Evolutionary conservation across 1,140 invertebrate genomes (phyloP).

Genomic region (Drosophila simulans): DNA sequence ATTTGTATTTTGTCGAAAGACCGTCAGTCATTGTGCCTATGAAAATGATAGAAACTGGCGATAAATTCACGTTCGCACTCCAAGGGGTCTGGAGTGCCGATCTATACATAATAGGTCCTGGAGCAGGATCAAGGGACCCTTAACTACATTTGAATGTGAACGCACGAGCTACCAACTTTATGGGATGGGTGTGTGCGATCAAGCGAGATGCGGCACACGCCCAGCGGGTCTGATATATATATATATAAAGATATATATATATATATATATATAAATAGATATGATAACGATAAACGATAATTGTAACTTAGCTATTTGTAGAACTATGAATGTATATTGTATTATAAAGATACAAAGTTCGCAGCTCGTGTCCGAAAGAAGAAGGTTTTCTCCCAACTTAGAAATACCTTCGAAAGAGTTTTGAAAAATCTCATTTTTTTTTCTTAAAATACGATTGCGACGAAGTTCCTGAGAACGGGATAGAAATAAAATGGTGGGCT

Average conservation of each 20-base stretch:
- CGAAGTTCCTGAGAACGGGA: conserved; percentile 2
- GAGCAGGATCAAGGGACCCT: conserved; percentile 6
- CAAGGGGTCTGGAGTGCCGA: conserved; percentile 11
- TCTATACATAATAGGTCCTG: background rate
- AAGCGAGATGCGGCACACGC: background rate
- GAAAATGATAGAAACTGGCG: conserved; percentile 56
- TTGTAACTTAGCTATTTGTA: conserved; percentile 73
- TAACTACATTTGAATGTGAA: conserved; percentile 28
- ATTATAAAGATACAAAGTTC: conserved; percentile 43
- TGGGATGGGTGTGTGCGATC: conserved; percentile 8
- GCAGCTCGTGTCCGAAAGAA: conserved; percentile 2
- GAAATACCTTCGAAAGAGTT: background rate
- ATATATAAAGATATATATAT: conserved; percentile 35
- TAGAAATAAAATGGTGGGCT: conserved; percentile 1
- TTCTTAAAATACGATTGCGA: background rate
- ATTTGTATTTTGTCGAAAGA: conserved; percentile 20
- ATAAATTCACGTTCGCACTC: conserved; percentile 40
- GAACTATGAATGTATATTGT: conserved; percentile 67
- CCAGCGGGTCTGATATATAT: conserved; percentile 18
- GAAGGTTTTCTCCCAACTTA: background rate
- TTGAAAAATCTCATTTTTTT: background rate
- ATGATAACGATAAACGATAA: conserved; percentile 59
- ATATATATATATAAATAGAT: conserved; percentile 19
- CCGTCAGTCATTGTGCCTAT: conserved; percentile 73
- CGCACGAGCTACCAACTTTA: conserved; percentile 10